phyloP scores from a whole-genome alignment of 2,113 vertebrate genomes.

The Crocuta crocuta region DNA sequence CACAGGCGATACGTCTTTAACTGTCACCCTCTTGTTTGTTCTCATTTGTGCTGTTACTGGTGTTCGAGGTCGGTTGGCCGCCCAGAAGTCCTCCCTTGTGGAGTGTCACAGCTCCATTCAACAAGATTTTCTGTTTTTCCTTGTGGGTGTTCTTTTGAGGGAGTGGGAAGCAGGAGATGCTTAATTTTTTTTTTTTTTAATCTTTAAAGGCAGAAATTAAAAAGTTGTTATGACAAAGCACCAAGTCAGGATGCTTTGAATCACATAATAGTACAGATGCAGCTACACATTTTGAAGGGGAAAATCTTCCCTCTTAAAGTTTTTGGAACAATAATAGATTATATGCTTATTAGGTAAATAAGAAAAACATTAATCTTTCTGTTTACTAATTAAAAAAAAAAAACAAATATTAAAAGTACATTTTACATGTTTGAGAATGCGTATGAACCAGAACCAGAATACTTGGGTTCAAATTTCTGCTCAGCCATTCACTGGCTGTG shows the following conservation, averaged over 20 bases:
- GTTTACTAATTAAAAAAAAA: not conserved
- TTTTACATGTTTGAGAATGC: not conserved
- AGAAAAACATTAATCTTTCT: not conserved
- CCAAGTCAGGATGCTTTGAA: constrained; percentile 2
- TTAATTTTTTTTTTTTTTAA: not conserved
- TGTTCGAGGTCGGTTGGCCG: constrained; percentile 29
- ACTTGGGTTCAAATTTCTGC: not conserved
- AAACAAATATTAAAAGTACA: not conserved
- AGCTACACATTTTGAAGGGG: not conserved
- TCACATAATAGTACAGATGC: constrained; percentile 3
- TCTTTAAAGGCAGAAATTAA: constrained; percentile 23
- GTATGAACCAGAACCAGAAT: not conserved
- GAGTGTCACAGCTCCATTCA: constrained; percentile 25
- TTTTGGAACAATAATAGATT: not conserved
- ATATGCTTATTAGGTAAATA: not conserved
- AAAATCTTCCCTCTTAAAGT: constrained; percentile 4
- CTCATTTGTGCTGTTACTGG: constrained; percentile 38
- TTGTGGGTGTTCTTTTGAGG: constrained; percentile 49
- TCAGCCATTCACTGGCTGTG: not conserved
- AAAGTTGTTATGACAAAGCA: not conserved
- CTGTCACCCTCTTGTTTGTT: constrained; percentile 8
- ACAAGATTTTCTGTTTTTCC: not conserved
- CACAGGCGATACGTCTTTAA: constrained; percentile 48
- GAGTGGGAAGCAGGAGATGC: not conserved
- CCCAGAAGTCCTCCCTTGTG: not conserved